Evolutionary conservation across 2,113 vertebrate species (phyloP).

Genomic region (Actenoides lindsayi): DNA sequence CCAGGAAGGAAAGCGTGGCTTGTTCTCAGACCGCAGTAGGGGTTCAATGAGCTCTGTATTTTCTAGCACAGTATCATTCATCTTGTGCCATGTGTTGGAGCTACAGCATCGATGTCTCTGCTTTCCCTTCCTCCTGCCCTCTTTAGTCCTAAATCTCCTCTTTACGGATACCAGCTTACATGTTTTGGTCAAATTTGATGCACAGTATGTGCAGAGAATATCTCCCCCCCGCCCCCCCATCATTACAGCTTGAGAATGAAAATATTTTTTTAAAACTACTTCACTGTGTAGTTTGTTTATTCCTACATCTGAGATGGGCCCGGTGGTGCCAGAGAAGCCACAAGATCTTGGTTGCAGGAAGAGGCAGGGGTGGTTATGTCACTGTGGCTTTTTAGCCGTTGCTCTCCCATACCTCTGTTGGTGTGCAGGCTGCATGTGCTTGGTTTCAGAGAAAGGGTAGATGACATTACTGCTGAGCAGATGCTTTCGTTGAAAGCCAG

Average conservation of each 20-base stretch:
- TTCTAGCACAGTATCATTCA: not conserved
- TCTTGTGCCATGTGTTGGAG: not conserved
- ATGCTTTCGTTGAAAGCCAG: not conserved
- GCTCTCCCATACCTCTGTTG: not conserved
- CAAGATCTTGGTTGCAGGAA: not conserved
- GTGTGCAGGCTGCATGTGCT: not conserved
- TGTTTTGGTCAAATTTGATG: not conserved
- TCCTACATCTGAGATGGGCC: not conserved
- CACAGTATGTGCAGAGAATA: not conserved
- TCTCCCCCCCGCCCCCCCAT: rapidly evolving
- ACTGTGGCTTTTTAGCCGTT: not conserved
- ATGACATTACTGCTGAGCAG: not conserved
- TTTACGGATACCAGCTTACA: not conserved
- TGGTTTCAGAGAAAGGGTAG: not conserved
- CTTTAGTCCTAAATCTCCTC: not conserved
- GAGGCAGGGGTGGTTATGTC: not conserved
- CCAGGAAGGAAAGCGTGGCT: not conserved
- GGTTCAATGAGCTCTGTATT: not conserved
- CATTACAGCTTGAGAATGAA: not conserved
- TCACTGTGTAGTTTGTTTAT: not conserved
- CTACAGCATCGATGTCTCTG: not conserved
- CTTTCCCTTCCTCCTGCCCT: not conserved
- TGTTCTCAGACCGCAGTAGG: not conserved
- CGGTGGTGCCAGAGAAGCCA: not conserved
- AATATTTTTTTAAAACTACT: not conserved